phyloP scores from a whole-genome alignment of 2,797 vertebrate species.

The Spinus pinus region DNA sequence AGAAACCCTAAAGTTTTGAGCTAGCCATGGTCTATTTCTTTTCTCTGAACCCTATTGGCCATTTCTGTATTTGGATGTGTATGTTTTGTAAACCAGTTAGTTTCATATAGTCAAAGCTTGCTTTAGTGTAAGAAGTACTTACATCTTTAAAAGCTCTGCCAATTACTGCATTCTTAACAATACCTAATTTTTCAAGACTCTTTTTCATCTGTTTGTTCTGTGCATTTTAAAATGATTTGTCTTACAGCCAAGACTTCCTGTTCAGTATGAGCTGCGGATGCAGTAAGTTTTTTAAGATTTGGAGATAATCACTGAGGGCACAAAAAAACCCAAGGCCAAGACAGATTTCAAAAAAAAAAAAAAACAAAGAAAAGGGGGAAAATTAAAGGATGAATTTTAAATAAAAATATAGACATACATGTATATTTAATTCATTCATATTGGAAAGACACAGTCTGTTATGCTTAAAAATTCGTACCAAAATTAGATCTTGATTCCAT shows the following conservation, averaged over 20 bases:
- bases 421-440: background rate
- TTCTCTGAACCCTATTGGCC: background rate
- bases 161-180: background rate
- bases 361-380: background rate
- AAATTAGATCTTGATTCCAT: background rate
- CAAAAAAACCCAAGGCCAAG: background rate
- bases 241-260: background rate
- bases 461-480: background rate
- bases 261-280: background rate
- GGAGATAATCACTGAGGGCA: background rate
- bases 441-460: background rate
- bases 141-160: background rate
- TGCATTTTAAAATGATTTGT: background rate
- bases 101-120: background rate
- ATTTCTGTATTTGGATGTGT: background rate
- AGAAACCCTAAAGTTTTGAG: background rate
- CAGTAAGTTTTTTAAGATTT: background rate
- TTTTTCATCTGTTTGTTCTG: background rate
- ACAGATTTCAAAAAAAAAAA: background rate
- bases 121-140: background rate
- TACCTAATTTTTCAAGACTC: background rate
- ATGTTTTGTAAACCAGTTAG: background rate
- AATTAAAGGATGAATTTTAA: background rate
- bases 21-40: background rate
- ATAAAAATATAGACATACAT: background rate